Conservation (phyloP, 2,113 vertebrate species). For the Dasyprocta punctata region DNA sequence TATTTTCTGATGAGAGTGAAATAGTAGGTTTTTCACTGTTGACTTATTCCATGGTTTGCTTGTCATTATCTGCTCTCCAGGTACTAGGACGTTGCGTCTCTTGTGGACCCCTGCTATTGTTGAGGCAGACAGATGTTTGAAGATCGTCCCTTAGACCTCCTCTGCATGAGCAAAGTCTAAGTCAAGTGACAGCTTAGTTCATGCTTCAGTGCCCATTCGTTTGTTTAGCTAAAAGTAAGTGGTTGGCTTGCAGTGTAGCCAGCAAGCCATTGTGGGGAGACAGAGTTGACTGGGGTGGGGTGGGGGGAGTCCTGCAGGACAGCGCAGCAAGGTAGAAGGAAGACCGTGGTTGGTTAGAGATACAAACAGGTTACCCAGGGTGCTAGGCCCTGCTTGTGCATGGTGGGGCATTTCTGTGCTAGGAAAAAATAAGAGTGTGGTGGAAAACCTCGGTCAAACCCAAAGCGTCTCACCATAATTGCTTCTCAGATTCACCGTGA, state of each 20-base stretch:
- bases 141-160: background rate
- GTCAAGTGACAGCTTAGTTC: background rate
- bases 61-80: background rate
- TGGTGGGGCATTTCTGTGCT: background rate
- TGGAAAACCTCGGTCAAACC: background rate
- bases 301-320: background rate
- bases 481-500: background rate
- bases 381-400: background rate
- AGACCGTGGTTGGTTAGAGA: background rate
- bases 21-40: background rate
- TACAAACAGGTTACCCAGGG: background rate
- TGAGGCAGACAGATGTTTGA: background rate
- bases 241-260: slow-evolving; percentile 39
- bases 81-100: background rate
- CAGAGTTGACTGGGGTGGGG: background rate
- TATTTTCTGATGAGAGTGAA: background rate
- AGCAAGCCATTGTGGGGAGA: slow-evolving; percentile 56
- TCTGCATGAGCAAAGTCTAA: background rate
- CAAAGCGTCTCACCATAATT: background rate
- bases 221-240: slow-evolving; percentile 17
- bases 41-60: background rate
- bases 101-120: background rate
- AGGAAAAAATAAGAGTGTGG: background rate
- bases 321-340: background rate
- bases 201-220: background rate